These are phyloP conservation scores for Thunnus thynnus DNA, from an alignment of 2,113 vertebrate genomes.

Conservation along the genomic window DNA sequence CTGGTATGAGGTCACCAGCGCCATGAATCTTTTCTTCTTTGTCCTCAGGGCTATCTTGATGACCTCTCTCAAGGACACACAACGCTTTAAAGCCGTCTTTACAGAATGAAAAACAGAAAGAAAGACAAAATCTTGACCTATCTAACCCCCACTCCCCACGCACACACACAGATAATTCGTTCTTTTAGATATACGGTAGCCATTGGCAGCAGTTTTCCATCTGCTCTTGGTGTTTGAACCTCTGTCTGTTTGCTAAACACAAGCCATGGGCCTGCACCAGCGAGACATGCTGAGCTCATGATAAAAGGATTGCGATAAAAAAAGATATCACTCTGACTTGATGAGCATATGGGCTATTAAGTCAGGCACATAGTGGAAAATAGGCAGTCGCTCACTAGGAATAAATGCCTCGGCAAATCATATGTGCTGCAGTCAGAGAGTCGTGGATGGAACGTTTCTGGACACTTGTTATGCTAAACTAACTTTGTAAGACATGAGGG, in stretches of 20 bases:
- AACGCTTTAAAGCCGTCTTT: neutral
- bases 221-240: conserved; percentile 45
- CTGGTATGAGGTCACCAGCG: conserved; percentile 63
- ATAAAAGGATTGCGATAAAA: conserved; percentile 59
- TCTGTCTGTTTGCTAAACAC: conserved; percentile 43
- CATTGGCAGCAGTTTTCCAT: conserved; percentile 53
- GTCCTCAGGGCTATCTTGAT: conserved; percentile 57
- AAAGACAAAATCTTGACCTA: neutral
- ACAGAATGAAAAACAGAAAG: conserved; percentile 8
- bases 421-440: conserved; percentile 2
- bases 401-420: conserved; percentile 14
- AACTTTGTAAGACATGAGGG: conserved; percentile 26
- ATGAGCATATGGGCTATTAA: conserved; percentile 58
- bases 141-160: conserved; percentile 15
- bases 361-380: conserved; percentile 50
- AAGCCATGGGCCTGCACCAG: conserved; percentile 28
- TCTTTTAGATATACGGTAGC: conserved; percentile 20
- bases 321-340: conserved; percentile 58
- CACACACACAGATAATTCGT: neutral
- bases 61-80: conserved; percentile 70
- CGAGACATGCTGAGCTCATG: conserved; percentile 41
- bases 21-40: conserved; percentile 57
- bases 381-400: conserved; percentile 22
- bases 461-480: conserved; percentile 24
- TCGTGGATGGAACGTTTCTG: neutral